Evolutionary conservation across 2,888 invertebrate species (phyloP).

Genomic region (Hedychridium roseum): DNA sequence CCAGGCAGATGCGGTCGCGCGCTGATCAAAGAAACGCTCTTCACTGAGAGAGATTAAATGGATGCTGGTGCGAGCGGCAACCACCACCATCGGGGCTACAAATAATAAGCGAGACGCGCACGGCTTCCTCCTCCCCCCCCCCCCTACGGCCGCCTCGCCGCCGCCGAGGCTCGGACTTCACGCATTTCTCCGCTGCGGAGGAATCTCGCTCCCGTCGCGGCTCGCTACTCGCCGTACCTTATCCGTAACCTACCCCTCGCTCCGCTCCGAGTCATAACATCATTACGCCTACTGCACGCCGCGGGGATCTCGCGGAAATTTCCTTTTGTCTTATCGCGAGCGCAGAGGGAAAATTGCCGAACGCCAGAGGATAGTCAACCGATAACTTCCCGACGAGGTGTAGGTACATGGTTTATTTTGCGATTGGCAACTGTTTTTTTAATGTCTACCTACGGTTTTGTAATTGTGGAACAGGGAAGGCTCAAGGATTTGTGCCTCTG

Average conservation of each 20-base stretch:
- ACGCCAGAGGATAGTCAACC: too few species aligned
- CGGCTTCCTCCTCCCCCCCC: too few species aligned
- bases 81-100: slow-evolving; percentile 55
- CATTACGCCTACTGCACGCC: slow-evolving; percentile 25
- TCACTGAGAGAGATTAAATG: slow-evolving; percentile 62
- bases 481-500: too few species aligned
- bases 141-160: too few species aligned
- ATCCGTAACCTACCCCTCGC: slow-evolving; percentile 28
- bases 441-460: too few species aligned
- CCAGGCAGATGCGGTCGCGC: slow-evolving; percentile 62
- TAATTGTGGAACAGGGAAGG: too few species aligned
- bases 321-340: too few species aligned
- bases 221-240: slow-evolving; percentile 13
- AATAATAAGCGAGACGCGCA: slow-evolving; percentile 53
- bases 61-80: slow-evolving; percentile 56
- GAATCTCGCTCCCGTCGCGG: slow-evolving; percentile 36
- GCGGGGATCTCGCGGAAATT: not conserved
- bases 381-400: too few species aligned
- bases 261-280: slow-evolving; percentile 49
- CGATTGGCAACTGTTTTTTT: too few species aligned
- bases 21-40: slow-evolving; percentile 62
- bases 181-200: slow-evolving; percentile 44
- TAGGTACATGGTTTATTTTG: too few species aligned
- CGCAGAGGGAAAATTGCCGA: too few species aligned
- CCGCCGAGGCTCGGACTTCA: slow-evolving; percentile 48